A percentile compares a stretch with the other conserved stretches of the same genome.
Conservation (phyloP, 2,113 vertebrate species). For the Menura novaehollandiae region DNA sequence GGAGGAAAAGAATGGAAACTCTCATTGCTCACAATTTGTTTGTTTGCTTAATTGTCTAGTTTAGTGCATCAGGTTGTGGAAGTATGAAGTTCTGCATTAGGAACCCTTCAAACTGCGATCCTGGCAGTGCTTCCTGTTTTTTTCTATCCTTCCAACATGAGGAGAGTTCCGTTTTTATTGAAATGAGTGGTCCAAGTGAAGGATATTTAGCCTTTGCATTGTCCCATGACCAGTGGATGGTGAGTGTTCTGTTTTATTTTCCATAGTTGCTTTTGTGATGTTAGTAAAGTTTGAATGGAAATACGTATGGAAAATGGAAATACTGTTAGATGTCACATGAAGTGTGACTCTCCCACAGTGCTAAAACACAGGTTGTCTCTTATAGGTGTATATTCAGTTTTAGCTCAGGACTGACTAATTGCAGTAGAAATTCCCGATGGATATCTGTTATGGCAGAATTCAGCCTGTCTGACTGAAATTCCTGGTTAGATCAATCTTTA, state of each 20-base stretch:
- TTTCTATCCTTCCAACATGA: conserved; percentile 80
- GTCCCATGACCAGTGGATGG: conserved; percentile 88
- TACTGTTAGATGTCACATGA: background rate
- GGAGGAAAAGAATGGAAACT: background rate
- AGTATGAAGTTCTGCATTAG: conserved; percentile 80
- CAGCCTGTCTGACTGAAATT: background rate
- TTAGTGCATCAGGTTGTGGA: conserved; percentile 80
- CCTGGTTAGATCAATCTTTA: background rate
- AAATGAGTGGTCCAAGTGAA: conserved; percentile 83
- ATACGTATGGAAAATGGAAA: background rate
- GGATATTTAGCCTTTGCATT: conserved; percentile 85
- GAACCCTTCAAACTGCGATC: conserved; percentile 79
- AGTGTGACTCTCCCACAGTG: background rate
- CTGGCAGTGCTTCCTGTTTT: conserved; percentile 70
- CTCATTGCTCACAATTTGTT: background rate
- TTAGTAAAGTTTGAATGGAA: background rate
- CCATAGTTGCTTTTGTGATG: background rate
- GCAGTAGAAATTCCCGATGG: background rate
- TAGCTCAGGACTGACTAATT: background rate
- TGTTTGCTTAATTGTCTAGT: conserved; percentile 68
- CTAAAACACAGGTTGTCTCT: background rate
- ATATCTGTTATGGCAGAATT: background rate
- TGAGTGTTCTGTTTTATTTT: conserved; percentile 56
- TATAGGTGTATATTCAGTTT: background rate
- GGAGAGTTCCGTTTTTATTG: conserved; percentile 70